Base-by-base conservation (phyloP, 2,113 vertebrate genomes). In the Erinaceus europaeus region DNA sequence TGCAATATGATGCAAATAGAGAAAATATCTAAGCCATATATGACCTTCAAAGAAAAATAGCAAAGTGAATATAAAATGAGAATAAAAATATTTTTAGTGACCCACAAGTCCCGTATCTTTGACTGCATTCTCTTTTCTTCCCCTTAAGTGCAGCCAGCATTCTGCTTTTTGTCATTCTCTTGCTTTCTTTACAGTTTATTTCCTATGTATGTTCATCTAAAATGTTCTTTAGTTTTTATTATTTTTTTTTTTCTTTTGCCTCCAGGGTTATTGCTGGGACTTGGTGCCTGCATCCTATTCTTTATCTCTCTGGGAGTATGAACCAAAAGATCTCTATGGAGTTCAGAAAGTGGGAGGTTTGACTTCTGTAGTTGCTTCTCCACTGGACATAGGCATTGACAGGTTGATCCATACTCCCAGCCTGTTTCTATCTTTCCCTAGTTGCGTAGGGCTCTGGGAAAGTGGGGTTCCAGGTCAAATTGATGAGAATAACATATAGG, bases 191-290 rank as follows among this genome's bases (percentile, higher is more conserved):
- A 18, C 62, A 38, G 7, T 34, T 88, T 57, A 38, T 62, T 34
- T 55, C 25, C 5, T 72, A 36, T 73, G 50, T 67, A 46, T 50
- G 17, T 53, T 36, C 40, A 10, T n/a, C 18, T 48, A 65, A 74
- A 77, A 77, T 29, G 27, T 75, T 68, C 78, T 79, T 74, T 14
- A 27, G 48, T 14, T 44, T 81, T 91, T 50, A n/a, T n/a, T 86
- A 20, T 32, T 53, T 42, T 1, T 83, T 83, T 79, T 68, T 42
- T 29, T 59, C 25, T 61, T 15, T n/a, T 61, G 25, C 89, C 85
- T 65, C 17, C 17, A 61, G 36, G 7, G 10, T 40, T 34, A 5
- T 50, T 36, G 5, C 29, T 64, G 3, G 23, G 23, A 32, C 25
- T 23, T 59, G 25, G 7, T 32, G n/a, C 11, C 13, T 61, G 9